A percentile compares a stretch with the other conserved stretches of the same genome.
Conservation (phyloP, 2,113 vertebrate genomes). For the Bambusicola thoracicus region DNA sequence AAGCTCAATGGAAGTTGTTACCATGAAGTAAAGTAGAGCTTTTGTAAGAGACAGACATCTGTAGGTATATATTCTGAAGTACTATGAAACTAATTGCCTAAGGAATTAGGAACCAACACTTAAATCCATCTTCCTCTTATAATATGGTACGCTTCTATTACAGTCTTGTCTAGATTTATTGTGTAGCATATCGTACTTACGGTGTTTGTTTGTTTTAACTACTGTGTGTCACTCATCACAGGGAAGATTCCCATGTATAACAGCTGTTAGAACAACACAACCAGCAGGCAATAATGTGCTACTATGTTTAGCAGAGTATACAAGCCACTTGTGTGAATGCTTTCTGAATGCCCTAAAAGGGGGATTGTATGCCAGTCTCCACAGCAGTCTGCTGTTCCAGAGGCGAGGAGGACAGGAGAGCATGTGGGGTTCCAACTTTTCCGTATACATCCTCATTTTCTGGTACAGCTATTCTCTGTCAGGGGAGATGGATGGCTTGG, state of each 20-base stretch:
- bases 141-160: neutral
- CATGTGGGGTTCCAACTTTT: neutral
- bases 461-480: neutral
- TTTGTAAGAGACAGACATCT: neutral
- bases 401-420: neutral
- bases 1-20: neutral
- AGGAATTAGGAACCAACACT: neutral
- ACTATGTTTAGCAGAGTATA: too few species aligned
- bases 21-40: neutral
- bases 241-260: neutral
- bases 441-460: neutral
- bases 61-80: neutral
- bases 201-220: neutral
- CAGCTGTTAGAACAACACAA: neutral
- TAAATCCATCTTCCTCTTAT: neutral
- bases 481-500: neutral
- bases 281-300: neutral
- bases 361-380: accelerated
- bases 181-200: neutral
- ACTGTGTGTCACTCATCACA: neutral
- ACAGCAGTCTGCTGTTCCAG: neutral
- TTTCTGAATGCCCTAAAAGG: neutral
- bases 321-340: neutral
- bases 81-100: accelerated
- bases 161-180: neutral